Percentiles rank a stretch among this genome's conserved stretches.
phyloP scores from a whole-genome alignment of 2,888 invertebrate genomes.

The Coenonympha arcania region DNA sequence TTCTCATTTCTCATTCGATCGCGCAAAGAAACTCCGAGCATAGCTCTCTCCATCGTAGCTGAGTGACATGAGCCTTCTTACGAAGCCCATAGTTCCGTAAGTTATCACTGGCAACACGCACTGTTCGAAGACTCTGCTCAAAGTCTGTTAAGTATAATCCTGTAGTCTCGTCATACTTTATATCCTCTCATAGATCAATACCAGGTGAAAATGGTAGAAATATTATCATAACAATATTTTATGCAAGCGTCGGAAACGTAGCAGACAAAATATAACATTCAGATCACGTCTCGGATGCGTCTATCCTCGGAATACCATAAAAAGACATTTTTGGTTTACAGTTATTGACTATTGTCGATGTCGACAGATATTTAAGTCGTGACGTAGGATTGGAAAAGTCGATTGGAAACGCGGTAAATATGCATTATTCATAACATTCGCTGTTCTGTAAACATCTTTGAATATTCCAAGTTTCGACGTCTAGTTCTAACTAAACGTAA shows the following conservation, averaged over 20 bases:
- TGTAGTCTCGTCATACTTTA: no score
- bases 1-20: no score
- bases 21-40: no score
- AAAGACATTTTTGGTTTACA: slow-evolving; percentile 27
- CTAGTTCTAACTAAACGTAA: no score
- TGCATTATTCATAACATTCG: not conserved
- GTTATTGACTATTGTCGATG: not conserved
- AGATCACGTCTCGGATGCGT: not conserved
- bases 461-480: no score
- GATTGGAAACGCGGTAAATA: not conserved
- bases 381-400: not conserved
- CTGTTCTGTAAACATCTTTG: not conserved
- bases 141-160: no score
- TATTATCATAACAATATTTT: not conserved
- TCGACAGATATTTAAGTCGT: not conserved
- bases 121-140: no score
- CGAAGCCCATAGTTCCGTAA: no score
- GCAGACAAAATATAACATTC: not conserved
- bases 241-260: slow-evolving; percentile 1
- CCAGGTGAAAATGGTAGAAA: slow-evolving; percentile 12
- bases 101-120: no score
- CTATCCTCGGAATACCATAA: slow-evolving; percentile 8
- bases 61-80: no score
- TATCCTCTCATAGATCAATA: not conserved
- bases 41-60: no score